Percentiles rank a stretch among this genome's conserved stretches.
Conservation (phyloP, 35 echinoderm and acorn worm species). For the Holothuria glaberrima region DNA sequence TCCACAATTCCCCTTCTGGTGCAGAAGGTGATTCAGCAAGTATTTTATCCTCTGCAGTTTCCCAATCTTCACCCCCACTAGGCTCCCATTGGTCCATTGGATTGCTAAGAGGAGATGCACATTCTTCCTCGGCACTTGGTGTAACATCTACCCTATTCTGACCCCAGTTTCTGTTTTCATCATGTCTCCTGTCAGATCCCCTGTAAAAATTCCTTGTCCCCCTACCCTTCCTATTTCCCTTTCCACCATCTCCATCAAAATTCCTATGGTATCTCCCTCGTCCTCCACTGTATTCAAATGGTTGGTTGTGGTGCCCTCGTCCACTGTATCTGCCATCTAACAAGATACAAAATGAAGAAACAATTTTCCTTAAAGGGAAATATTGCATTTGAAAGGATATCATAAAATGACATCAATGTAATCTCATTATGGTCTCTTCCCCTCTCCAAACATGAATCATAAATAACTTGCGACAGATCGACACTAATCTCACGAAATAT, state of each 20-base stretch:
- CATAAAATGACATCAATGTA: too few species aligned
- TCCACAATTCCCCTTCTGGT: slow-evolving; percentile 42
- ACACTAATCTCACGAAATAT: too few species aligned
- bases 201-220: slow-evolving; percentile 38
- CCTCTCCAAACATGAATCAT: too few species aligned
- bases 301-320: slow-evolving; percentile 28
- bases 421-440: too few species aligned
- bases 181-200: slow-evolving; percentile 1
- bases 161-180: background rate
- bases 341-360: background rate
- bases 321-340: slow-evolving; percentile 27
- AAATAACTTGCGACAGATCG: too few species aligned
- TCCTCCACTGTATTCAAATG: slow-evolving; percentile 40
- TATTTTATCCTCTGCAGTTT: slow-evolving; percentile 51
- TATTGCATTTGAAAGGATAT: too few species aligned
- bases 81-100: slow-evolving; percentile 57
- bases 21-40: background rate
- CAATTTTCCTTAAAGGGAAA: too few species aligned
- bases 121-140: slow-evolving; percentile 33
- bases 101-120: slow-evolving; percentile 30
- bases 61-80: slow-evolving; percentile 56
- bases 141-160: background rate
- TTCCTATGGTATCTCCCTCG: slow-evolving; percentile 34
- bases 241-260: slow-evolving; percentile 51
- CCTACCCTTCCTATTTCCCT: slow-evolving; percentile 52